Percentiles rank a stretch among this genome's conserved stretches.
These are phyloP conservation scores for Seriola dumerili DNA, from an alignment of 2,113 vertebrate species.

Conservation along the genomic window DNA sequence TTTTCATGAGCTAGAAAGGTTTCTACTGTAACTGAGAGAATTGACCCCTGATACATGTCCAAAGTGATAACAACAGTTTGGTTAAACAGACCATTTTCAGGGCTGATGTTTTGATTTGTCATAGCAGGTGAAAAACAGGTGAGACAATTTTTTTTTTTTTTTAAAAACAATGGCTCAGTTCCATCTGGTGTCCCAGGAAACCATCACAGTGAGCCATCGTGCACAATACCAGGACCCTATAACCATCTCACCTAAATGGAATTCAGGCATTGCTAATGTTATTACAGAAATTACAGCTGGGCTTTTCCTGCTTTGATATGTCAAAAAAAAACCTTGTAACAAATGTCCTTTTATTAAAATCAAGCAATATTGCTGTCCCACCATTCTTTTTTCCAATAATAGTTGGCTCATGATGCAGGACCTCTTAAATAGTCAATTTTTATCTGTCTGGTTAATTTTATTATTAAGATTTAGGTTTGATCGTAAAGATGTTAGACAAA, in stretches of 20 bases:
- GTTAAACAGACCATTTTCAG: neutral
- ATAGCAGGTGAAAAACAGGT: constrained; percentile 3
- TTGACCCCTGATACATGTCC: neutral
- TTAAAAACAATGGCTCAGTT: neutral
- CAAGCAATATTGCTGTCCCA: neutral
- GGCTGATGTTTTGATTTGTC: neutral
- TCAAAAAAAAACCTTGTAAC: neutral
- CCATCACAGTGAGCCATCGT: too few species aligned
- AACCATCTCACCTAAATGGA: too few species aligned
- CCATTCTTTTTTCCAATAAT: neutral
- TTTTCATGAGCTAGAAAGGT: neutral
- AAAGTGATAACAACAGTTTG: neutral
- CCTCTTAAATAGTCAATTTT: neutral
- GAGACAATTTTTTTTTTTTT: neutral
- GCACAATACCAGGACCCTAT: neutral
- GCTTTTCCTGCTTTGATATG: neutral
- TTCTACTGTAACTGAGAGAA: neutral
- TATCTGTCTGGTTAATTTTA: neutral
- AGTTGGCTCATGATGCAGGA: neutral
- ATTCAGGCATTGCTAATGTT: neutral
- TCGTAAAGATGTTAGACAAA: neutral
- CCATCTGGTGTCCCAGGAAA: neutral
- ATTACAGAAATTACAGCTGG: neutral
- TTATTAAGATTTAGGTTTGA: neutral
- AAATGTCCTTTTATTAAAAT: neutral